Evolutionary conservation across 2,888 invertebrate genomes (phyloP).

Genomic region (Nemurella pictetii): DNA sequence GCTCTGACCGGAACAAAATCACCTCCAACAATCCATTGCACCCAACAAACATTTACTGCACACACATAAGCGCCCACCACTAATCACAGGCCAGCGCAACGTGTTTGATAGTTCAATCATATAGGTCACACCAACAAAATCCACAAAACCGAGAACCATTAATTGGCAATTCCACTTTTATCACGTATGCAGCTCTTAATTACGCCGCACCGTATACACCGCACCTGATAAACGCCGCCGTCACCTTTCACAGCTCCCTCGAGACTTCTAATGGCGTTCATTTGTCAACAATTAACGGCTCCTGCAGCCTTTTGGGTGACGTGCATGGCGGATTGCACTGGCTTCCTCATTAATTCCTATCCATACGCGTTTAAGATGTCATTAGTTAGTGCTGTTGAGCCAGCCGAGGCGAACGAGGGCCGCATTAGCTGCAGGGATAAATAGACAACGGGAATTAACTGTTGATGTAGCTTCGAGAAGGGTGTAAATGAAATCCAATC

Average conservation of each 20-base stretch:
- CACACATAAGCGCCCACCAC: too few relatives aligned
- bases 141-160: background rate
- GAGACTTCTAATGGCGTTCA: slow-evolving; percentile 33
- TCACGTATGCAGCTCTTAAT: slow-evolving; percentile 12
- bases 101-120: background rate
- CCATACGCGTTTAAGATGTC: slow-evolving; percentile 39
- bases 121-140: background rate
- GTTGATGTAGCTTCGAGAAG: background rate
- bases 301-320: slow-evolving; percentile 13
- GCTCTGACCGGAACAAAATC: too few relatives aligned
- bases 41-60: too few relatives aligned
- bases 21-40: too few relatives aligned
- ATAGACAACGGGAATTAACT: background rate
- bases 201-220: background rate
- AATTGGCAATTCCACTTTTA: slow-evolving; percentile 5
- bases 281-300: slow-evolving; percentile 41
- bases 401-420: background rate
- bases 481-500: background rate
- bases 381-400: slow-evolving; percentile 30
- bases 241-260: slow-evolving; percentile 25
- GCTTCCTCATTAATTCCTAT: slow-evolving; percentile 37
- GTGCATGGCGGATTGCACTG: slow-evolving; percentile 22
- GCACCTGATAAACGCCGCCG: slow-evolving; percentile 20
- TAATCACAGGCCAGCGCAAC: background rate
- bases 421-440: background rate